These are phyloP conservation scores for Athalia cordata DNA, from an alignment of 2,888 invertebrate genomes.

Conservation along the genomic window DNA sequence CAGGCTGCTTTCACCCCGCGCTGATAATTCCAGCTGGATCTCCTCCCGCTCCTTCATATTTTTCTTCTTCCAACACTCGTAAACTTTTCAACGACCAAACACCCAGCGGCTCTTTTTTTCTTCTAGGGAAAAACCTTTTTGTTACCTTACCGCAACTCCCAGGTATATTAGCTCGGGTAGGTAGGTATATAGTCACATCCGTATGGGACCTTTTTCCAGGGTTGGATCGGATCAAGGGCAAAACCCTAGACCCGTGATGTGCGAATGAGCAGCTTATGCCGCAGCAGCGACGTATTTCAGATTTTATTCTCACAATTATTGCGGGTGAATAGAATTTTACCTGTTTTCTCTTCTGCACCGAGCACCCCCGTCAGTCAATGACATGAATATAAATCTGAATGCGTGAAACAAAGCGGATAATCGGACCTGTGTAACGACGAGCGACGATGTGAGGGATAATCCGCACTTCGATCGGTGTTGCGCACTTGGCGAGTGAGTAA, in stretches of 20 bases:
- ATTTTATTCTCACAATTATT: background rate
- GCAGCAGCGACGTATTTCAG: no score
- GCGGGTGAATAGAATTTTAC: background rate
- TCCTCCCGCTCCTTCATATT: background rate
- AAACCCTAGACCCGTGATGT: constrained; percentile 6
- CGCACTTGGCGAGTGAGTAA: background rate
- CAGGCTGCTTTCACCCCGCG: background rate
- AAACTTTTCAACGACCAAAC: constrained; percentile 36
- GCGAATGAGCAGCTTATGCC: background rate
- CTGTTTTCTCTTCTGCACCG: background rate
- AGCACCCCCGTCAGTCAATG: background rate
- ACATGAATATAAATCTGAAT: background rate
- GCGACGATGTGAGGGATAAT: background rate
- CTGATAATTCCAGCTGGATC: constrained; percentile 29
- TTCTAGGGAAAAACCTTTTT: constrained; percentile 12
- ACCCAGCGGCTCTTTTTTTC: constrained; percentile 1
- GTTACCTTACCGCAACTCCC: background rate
- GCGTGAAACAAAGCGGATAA: no score
- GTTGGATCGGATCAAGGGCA: constrained; percentile 8
- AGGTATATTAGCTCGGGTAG: no score
- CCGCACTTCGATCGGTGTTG: background rate
- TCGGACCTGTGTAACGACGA: no score
- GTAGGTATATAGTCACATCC: background rate
- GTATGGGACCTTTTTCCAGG: background rate
- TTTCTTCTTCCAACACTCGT: constrained; percentile 2